Evolutionary conservation across 1,140 invertebrate species (phyloP).

Genomic region (Laupala kohalensis): DNA sequence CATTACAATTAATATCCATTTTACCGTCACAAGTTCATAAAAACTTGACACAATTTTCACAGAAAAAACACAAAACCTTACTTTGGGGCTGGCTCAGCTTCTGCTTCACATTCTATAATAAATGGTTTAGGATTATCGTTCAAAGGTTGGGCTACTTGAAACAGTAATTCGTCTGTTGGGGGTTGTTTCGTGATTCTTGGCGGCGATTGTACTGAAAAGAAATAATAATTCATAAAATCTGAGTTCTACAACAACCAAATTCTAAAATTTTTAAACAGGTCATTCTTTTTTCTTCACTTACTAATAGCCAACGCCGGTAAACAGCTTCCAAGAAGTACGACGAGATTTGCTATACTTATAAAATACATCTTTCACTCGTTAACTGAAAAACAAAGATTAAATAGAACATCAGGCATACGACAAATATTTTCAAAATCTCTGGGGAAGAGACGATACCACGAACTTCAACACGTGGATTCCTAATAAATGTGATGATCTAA

Average conservation of each 20-base stretch:
- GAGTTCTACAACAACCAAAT: neutral
- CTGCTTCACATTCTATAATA: conserved; percentile 87
- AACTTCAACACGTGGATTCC: neutral
- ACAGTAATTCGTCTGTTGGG: conserved; percentile 75
- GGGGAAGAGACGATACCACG: neutral
- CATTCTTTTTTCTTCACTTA: neutral
- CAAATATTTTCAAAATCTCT: neutral
- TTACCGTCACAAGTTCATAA: neutral
- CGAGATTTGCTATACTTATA: neutral
- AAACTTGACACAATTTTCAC: neutral
- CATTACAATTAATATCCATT: neutral
- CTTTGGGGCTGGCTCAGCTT: conserved; percentile 78
- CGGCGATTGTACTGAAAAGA: conserved; percentile 50
- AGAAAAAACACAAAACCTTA: conserved; percentile 34
- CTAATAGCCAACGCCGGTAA: neutral
- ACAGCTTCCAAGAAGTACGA: neutral
- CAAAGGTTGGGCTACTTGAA: conserved; percentile 67
- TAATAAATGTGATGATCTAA: neutral
- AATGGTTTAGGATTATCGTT: conserved; percentile 87
- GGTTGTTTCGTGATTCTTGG: conserved; percentile 83
- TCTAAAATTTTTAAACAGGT: neutral
- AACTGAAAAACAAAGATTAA: too few relatives aligned
- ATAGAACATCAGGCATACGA: neutral
- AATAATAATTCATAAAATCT: neutral
- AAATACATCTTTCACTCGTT: neutral